Evolutionary conservation across 1,140 invertebrate genomes (phyloP), one percentile per base, ranked within the genome.

Genomic region (Rhagoletis zephyria): DNA sequence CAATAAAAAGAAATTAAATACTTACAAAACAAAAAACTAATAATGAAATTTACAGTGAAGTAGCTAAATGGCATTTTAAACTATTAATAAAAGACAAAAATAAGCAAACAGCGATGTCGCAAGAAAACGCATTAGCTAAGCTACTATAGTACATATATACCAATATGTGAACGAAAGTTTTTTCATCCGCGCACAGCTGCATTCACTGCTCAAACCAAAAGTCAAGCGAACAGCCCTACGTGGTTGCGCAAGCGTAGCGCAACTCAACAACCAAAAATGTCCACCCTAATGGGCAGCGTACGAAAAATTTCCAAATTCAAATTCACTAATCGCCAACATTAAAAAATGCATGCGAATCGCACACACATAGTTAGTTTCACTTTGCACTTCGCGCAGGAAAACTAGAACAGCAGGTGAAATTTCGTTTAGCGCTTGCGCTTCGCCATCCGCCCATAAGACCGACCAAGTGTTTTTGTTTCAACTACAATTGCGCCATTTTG

Each of bases 361-460:
- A 30, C n/a, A 63, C 7, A 63, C n/a, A 9, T 56, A 51, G 51
- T 7, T 85, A 90, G 90, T 92, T 92, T 92, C 91, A 91, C 91
- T 91, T 89, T 87, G 88, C 88, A 85, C 86, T 60, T 61, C 70
- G 87, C 85, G 87, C 88, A 89, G 88, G 85, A 89, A 92, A 92
- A 92, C 90, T 92, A 92, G 91, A 92, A 92, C 91, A 91, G 89
- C 91, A 92, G 91, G 91, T 92, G 91, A 92, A 92, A 92, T 92
- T 92, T 40, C 45, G 65, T 30, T 85, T 63, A 81, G 16, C 65
- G 19, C 67, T 42, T 61, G 81, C 10, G 30, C 59, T 64, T 70
- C 14, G 45, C 30, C 16, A 77, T 77, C 56, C 30, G 87, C 87
- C 65, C 51, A 81, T 61, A n/a, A 51, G 5, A 48, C 16, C 19